Conservation (phyloP, 2,888 invertebrate genomes). For the Autographa gamma region DNA sequence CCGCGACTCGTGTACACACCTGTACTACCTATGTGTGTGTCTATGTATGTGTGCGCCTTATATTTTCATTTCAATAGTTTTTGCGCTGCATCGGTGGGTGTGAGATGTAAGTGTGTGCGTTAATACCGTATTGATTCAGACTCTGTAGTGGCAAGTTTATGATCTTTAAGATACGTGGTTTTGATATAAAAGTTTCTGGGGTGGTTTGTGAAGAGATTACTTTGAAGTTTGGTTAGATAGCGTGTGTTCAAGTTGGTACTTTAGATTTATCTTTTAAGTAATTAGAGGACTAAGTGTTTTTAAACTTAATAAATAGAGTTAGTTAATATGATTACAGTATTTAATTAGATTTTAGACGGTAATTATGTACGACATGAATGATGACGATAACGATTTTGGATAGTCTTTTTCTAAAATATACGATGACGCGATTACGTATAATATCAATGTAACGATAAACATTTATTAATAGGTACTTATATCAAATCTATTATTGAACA, state of each 20-base stretch:
- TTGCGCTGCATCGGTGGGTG: constrained; percentile 81
- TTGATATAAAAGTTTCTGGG: constrained; percentile 49
- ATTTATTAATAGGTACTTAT: background rate
- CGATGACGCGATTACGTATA: background rate
- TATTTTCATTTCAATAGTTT: constrained; percentile 89
- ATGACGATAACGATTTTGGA: too few species aligned
- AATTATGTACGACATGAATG: too few species aligned
- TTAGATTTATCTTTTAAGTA: constrained; percentile 5
- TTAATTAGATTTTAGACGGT: too few species aligned
- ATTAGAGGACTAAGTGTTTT: background rate
- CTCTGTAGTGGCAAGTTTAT: constrained; percentile 78
- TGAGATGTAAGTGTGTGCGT: constrained; percentile 78
- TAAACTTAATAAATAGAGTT: background rate
- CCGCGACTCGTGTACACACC: constrained; percentile 77
- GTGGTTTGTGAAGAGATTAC: constrained; percentile 14
- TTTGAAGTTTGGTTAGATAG: constrained; percentile 33
- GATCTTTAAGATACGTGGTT: constrained; percentile 75
- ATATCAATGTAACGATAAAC: too few species aligned
- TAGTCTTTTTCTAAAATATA: background rate
- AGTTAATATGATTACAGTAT: background rate
- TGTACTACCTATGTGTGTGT: constrained; percentile 52
- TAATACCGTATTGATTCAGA: constrained; percentile 87
- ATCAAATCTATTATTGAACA: background rate
- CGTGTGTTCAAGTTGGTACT: constrained; percentile 31
- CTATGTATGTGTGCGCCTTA: constrained; percentile 75